Evolutionary conservation across 2,888 invertebrate genomes (phyloP).

Genomic region (Agrotis puta): DNA sequence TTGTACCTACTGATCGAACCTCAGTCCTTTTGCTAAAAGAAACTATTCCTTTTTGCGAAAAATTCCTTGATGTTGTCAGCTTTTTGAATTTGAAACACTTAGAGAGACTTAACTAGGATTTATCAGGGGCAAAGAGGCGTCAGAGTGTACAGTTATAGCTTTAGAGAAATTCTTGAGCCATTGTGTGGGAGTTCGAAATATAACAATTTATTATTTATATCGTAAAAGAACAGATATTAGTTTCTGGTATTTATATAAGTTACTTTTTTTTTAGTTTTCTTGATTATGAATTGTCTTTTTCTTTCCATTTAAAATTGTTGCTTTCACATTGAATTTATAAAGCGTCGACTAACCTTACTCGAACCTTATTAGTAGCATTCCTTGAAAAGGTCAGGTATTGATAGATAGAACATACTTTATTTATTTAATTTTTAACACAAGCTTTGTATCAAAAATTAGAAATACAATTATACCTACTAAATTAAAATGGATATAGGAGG

Average conservation of each 20-base stretch:
- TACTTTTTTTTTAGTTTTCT: not conserved
- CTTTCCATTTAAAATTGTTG: too few species aligned
- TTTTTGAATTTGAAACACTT: conserved; percentile 24
- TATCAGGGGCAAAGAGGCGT: not conserved
- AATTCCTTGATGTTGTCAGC: not conserved
- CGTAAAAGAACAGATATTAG: not conserved
- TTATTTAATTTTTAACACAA: too few species aligned
- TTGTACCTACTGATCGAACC: too few species aligned
- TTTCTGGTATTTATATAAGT: not conserved
- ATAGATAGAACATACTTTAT: too few species aligned
- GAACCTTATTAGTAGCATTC: too few species aligned
- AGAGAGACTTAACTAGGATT: conserved; percentile 9
- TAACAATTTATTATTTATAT: conserved; percentile 3
- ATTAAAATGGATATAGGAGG: too few species aligned
- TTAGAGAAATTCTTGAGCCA: conserved; percentile 20
- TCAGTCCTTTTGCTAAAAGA: not conserved
- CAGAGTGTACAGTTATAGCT: not conserved
- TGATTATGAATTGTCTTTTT: too few species aligned
- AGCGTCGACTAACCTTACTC: too few species aligned
- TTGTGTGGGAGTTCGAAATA: conserved; percentile 14
- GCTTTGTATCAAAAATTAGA: too few species aligned
- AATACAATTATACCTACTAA: too few species aligned
- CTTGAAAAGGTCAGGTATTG: too few species aligned
- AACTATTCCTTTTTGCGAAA: not conserved
- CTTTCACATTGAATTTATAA: not conserved